Evolutionary conservation across 2,888 invertebrate genomes (phyloP), one percentile per base, ranked within the genome.

Genomic region (Drosophila mimetica): DNA sequence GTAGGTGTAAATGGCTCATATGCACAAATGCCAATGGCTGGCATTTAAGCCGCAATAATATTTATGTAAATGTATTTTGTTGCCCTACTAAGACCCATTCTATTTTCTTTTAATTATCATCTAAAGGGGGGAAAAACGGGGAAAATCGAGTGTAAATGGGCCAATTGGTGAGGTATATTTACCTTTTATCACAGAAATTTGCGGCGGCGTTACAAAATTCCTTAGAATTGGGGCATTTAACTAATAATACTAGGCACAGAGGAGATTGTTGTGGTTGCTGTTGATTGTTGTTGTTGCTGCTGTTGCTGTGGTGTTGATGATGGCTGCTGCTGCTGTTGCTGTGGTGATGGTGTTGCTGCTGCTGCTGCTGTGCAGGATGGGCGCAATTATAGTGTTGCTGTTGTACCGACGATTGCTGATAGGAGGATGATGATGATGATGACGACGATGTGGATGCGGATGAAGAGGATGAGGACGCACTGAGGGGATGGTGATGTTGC

Each of bases 141-240:
- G 4, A 39, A 25, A 5, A 42, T n/a, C 22, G 4, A 1, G 28
- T 14, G 9, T 18, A 44, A 42, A 25, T 28, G 25, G 25, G 28
- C 44, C 44, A 44, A 28, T 44, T 25, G 28, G 44, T 5, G n/a
- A 34, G 11, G 52, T 57, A 82, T 79, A 82, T 79, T 90, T 91
- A 91, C 91, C 91, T 91, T 91, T 91, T 91, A 91, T 91, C 91
- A 91, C 91, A 91, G 91, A 91, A 90, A 89, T 89, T 90, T 76
- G 90, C 90, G 79, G 90, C 91, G 77, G 90, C 90, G 80, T 90
- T 89, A 88, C 91, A 91, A 86, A 91, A 91, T 88, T 91, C 91
- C 88, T 91, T 91, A 70, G 91, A 91, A 90, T 91, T 91, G 71
- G 91, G 91, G 84, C 91, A 91, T 90, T 91, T 91, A 84, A 91